These are phyloP conservation scores for Conus canariensis DNA, from an alignment of 2,888 invertebrate species.

Conservation along the genomic window DNA sequence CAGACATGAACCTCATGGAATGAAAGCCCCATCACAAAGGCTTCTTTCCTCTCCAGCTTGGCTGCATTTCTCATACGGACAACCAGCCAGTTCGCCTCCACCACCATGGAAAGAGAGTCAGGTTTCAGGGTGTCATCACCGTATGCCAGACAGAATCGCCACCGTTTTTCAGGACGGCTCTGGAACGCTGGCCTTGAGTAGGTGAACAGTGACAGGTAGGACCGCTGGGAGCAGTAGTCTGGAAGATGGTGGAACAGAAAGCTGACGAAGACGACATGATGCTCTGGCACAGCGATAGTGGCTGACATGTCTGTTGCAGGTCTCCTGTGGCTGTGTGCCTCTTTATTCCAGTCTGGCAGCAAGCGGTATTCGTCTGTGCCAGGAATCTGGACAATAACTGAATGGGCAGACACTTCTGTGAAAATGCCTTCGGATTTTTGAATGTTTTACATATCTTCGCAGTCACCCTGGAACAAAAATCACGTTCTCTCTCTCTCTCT, in stretches of 20 bases:
- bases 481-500: too few relatives aligned
- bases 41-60: neutral
- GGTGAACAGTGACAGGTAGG: neutral
- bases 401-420: neutral
- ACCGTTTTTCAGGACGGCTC: neutral
- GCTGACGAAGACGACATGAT: neutral
- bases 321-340: neutral
- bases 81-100: neutral
- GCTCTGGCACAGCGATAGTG: neutral
- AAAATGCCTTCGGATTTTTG: too few relatives aligned
- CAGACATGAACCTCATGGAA: neutral
- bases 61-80: neutral
- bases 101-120: neutral
- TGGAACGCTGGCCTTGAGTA: neutral
- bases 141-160: neutral
- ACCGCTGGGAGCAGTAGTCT: neutral
- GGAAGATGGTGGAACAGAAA: neutral
- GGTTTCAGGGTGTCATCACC: neutral
- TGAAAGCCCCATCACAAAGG: neutral
- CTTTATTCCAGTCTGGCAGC: neutral
- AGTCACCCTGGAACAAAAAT: too few relatives aligned
- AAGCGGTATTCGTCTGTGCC: neutral
- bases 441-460: too few relatives aligned
- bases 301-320: neutral
- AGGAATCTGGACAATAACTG: neutral